Base-by-base conservation (phyloP, 2,113 vertebrate species). In the Sander vitreus region DNA sequence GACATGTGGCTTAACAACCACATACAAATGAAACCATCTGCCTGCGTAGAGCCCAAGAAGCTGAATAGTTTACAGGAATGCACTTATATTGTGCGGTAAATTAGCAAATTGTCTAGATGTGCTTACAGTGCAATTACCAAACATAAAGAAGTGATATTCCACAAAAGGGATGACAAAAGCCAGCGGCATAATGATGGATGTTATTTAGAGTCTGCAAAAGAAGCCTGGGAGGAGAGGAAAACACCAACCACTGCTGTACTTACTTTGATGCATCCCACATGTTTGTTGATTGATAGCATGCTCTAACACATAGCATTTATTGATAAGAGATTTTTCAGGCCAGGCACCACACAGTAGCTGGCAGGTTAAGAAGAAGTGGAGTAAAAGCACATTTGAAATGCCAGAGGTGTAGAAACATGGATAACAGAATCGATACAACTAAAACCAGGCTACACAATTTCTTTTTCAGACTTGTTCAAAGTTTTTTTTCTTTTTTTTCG, bases 11-110 rank as follows among this genome's bases (percentile, higher is more conserved):
- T 91, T 93, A 94, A 95, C 62, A 85, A 88, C 88, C 83, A 94
- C 79, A 87, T 91, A 91, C 89, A 92, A 92, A 94, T 90, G 64
- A 88, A 94, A 91, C 90, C 90, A 93, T 93, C 94, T 93, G 93
- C 91, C 81, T 87, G 50, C 1, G 66, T 69, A 57, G 33, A 81
- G 62, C 57, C 19, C 2, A 76, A 72, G 78, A 76, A 70, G 70
- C 72, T 80, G 60, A 72, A 81, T 63, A 73, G 76, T 72, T 89
- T 83, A 83, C 60, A 78, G 67, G 67, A 86, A 80, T 36, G 78
- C 53, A 53, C 85, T 88, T 84, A 60, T 73, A 83, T 57, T 73
- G 74, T 76, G 90, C 70, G 70, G 62, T 79, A 89, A 89, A 88
- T 87, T 65, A 84, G 75, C 76, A 84, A 88, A 89, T 71, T 80